These are phyloP conservation scores for Spialia ferax DNA, from an alignment of 2,888 invertebrate species.

Conservation along the genomic window DNA sequence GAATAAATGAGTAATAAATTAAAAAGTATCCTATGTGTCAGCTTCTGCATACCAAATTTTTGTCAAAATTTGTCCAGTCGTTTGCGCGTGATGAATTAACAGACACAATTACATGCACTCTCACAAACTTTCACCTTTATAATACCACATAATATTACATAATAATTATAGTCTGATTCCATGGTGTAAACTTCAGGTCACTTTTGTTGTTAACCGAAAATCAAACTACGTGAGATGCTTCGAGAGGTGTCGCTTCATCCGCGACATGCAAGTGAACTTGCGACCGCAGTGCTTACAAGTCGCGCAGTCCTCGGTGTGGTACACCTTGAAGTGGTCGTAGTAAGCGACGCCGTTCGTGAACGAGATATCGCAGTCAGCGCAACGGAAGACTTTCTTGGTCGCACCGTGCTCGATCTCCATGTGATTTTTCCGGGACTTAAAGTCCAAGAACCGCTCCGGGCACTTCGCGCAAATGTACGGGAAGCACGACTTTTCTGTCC, in stretches of 20 bases:
- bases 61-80: too few relatives aligned
- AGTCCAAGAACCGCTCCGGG: conserved; percentile 70
- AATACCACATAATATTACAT: too few relatives aligned
- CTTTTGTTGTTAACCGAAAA: too few relatives aligned
- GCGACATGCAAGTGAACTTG: conserved; percentile 69
- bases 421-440: conserved; percentile 68
- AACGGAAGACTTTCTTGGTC: conserved; percentile 61
- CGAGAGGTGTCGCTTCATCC: conserved; percentile 70
- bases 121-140: too few relatives aligned
- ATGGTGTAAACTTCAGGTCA: too few relatives aligned
- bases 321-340: conserved; percentile 73
- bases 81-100: too few relatives aligned
- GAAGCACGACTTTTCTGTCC: conserved; percentile 74
- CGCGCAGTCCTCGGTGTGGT: conserved; percentile 72
- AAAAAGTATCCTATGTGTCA: too few relatives aligned
- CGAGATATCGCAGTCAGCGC: conserved; percentile 69
- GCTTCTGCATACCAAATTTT: too few relatives aligned
- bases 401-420: conserved; percentile 72
- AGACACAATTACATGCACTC: too few relatives aligned
- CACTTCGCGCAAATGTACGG: conserved; percentile 75
- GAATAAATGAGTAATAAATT: too few relatives aligned
- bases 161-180: too few relatives aligned
- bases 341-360: conserved; percentile 67
- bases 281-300: conserved; percentile 74
- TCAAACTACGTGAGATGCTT: conserved; percentile 59